Percentiles rank a stretch among this genome's conserved stretches.
These are phyloP conservation scores for Dryobotodes eremita DNA, from an alignment of 2,888 invertebrate genomes.

Conservation along the genomic window DNA sequence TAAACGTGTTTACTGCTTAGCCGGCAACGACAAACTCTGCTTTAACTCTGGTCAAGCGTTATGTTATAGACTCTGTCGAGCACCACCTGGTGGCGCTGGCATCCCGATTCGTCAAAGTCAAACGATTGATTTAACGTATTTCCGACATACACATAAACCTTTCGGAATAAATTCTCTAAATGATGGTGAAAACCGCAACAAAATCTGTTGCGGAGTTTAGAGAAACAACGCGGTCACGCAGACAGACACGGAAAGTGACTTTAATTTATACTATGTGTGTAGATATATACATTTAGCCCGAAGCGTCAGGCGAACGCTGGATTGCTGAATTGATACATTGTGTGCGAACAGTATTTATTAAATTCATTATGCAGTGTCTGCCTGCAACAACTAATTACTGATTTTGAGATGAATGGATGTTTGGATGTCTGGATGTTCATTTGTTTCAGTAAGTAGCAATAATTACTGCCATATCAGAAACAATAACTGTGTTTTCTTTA, in stretches of 20 bases:
- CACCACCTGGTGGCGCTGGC: too few species aligned
- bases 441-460: neutral
- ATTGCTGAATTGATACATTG: slow-evolving; percentile 46
- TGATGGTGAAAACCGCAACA: neutral
- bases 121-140: too few species aligned
- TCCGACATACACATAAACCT: neutral
- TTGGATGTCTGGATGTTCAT: slow-evolving; percentile 3
- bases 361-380: slow-evolving; percentile 28
- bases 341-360: slow-evolving; percentile 27
- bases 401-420: slow-evolving; percentile 18
- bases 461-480: neutral
- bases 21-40: too few species aligned
- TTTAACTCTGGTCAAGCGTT: too few species aligned
- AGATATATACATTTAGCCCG: too few species aligned
- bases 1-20: too few species aligned
- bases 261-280: too few species aligned
- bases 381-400: slow-evolving; percentile 23
- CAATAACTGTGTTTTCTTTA: neutral
- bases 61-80: too few species aligned
- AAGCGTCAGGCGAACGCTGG: neutral
- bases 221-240: neutral
- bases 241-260: neutral
- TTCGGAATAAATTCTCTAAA: neutral
- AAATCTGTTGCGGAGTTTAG: neutral
- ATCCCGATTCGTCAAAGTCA: too few species aligned